Base-by-base conservation (phyloP, 1,140 invertebrate genomes). In the Danaus plexippus region DNA sequence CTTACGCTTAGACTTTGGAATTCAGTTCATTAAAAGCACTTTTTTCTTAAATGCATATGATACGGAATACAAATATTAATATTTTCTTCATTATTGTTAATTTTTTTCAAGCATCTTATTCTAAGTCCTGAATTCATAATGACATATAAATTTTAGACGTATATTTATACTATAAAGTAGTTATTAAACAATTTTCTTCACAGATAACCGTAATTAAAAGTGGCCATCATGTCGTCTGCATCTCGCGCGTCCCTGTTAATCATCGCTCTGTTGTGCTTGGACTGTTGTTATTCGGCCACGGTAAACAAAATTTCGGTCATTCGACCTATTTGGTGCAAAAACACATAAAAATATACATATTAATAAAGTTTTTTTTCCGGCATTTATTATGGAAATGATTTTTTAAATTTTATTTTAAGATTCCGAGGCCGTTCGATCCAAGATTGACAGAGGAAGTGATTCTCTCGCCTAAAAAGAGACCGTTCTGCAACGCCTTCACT, bases 401-500 rank as follows among this genome's bases (percentile, higher is more conserved):
- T 54, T 11, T 49, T 49, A 15, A n/a, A n/a, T 15, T 15, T 15
- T 41, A 7, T 40, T 66, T 76, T 12, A 61, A 84, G 80, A 71
- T 84, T 8, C 78, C 80, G 40, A 61, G 76, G 40, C 69, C 61
- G 48, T 84, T 74, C 47, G 76, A 82, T 46, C 61, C 72, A 0
- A 56, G 81, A 10, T 41, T 79, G 7, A 69, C 46, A 9, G 80
- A 85, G 9, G 84, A 87, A 9, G 61, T 87, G 1, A 67, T 85
- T 11, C 61, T 87, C 13, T 74, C 88, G 13, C 88, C 89, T 5
- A 88, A 90, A 64, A 93, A 93, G 66, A 85, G 92, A 69, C 92
- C 92, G 5, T 93, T 93, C 76, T 93, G 92, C 71, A 93, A 93
- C 67, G 92, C 92, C 4, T 93, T 93, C 63, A 93, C 92, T 76